phyloP scores from a whole-genome alignment of 1,140 invertebrate species.

The Ruditapes philippinarum region DNA sequence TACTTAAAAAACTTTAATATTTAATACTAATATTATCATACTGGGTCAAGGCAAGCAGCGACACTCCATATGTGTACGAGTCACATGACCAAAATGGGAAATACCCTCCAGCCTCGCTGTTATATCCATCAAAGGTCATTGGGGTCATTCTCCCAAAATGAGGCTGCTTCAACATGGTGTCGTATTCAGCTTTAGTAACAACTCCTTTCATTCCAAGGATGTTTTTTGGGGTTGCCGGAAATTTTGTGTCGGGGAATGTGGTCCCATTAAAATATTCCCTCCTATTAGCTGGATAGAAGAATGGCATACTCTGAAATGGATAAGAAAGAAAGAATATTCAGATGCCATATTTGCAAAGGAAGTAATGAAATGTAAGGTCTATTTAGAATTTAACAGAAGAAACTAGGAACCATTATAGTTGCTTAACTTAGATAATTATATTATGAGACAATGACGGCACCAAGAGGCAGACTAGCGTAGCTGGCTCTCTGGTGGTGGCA shows the following conservation, averaged over 20 bases:
- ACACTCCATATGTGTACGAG: constrained; percentile 78
- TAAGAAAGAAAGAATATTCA: too few species aligned
- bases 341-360: too few species aligned
- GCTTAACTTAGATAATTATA: too few species aligned
- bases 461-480: too few species aligned
- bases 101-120: constrained; percentile 59
- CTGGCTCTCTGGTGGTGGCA: too few species aligned
- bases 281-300: constrained; percentile 76
- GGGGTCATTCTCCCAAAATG: constrained; percentile 80
- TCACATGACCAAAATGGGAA: constrained; percentile 82
- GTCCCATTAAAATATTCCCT: constrained; percentile 77
- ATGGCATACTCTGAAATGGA: constrained; percentile 71
- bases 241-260: constrained; percentile 49
- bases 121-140: constrained; percentile 78
- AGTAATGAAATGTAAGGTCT: too few species aligned
- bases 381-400: too few species aligned
- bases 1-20: neutral
- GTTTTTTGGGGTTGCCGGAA: constrained; percentile 29
- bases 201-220: constrained; percentile 74
- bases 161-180: constrained; percentile 69
- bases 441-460: too few species aligned
- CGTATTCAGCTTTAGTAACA: constrained; percentile 69
- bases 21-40: constrained; percentile 72
- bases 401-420: too few species aligned
- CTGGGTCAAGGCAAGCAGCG: constrained; percentile 75